Evolutionary conservation across 2,797 vertebrate species (phyloP).

Genomic region (Nothura maculosa): DNA sequence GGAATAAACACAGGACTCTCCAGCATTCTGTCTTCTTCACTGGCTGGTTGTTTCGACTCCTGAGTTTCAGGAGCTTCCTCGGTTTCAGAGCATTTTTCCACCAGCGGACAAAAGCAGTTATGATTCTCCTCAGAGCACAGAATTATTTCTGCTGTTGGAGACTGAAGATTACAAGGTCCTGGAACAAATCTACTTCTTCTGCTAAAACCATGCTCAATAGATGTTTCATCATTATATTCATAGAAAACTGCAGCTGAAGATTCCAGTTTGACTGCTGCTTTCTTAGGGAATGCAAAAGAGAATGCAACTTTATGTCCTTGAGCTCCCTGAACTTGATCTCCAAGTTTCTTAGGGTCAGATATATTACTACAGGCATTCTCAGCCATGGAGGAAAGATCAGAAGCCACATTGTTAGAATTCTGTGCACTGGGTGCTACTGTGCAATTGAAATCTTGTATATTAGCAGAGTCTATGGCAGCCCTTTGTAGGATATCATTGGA

Average conservation of each 20-base stretch:
- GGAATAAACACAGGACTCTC: slow-evolving; percentile 21
- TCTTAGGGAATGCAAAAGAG: slow-evolving; percentile 91
- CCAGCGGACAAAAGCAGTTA: slow-evolving; percentile 14
- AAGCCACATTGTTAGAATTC: slow-evolving; percentile 34
- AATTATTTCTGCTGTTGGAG: slow-evolving; percentile 69
- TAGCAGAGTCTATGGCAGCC: slow-evolving; percentile 36
- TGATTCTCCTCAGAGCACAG: slow-evolving; percentile 71
- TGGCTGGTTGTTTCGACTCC: slow-evolving; percentile 55
- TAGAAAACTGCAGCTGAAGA: slow-evolving; percentile 90
- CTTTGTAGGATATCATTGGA: slow-evolving; percentile 52
- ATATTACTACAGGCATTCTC: slow-evolving; percentile 52
- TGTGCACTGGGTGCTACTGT: neutral
- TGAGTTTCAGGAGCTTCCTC: slow-evolving; percentile 48
- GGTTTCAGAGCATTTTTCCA: slow-evolving; percentile 47
- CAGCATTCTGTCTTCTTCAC: slow-evolving; percentile 43
- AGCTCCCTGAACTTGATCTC: slow-evolving; percentile 78
- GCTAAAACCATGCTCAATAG: slow-evolving; percentile 70
- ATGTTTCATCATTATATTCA: slow-evolving; percentile 84
- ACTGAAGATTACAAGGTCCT: slow-evolving; percentile 67
- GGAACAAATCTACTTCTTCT: slow-evolving; percentile 83
- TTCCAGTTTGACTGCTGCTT: slow-evolving; percentile 86
- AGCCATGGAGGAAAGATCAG: slow-evolving; percentile 33
- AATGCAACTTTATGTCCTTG: slow-evolving; percentile 85
- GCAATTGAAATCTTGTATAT: slow-evolving; percentile 56
- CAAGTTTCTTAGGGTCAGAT: slow-evolving; percentile 56